Evolutionary conservation across 2,888 invertebrate species (phyloP), one percentile per base, ranked within the genome.

Genomic region (Tetranychus truncatus): DNA sequence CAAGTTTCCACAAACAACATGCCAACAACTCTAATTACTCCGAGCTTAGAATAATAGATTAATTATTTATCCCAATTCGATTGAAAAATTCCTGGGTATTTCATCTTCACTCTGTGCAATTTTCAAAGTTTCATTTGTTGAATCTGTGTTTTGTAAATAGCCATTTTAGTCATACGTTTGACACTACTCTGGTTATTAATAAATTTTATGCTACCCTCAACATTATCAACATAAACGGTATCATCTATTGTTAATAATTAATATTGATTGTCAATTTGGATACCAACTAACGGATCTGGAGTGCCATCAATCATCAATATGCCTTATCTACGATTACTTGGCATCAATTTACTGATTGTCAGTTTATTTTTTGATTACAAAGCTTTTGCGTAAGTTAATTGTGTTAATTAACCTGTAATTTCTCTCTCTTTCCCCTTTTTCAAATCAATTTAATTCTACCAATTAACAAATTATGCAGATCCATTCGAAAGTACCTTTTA

Each of bases 401-500:
- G 5, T 34, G 34, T 55, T 55, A 55, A 55, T 55, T 55, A 15
- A 15, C 55, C 15, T 9, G 3, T 55, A 55, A 55, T 55, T 55
- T 9, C 15, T 55, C 34, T 34, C 34, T 34, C 34, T 34, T 5
- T 4, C 34, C 34, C 34, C 9, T 66, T 20, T 66, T 34, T 34
- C 34, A 34, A 34, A 34, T 34, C 34, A 34, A 34, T 34, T 34
- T 34, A 34, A 34, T 34, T 34, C 34, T 34, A 34, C 34, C 34
- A 34, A 34, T 34, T 34, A 34, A 34, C 34, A 34, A 34, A 9
- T 55, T 55, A 15, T 55, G 6, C 69, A 69, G 69, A 69, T 69
- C 69, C 6, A 69, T 69, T 24, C 20, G 69, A 11, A 69, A 69
- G 34, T 69, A 69, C 34, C 69, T 69, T 69, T 24, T 69, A 69